Percentiles rank a stretch among this genome's conserved stretches.
These are phyloP conservation scores for Umimayanthus chanpuru DNA, from an alignment of 92 coral and sea anemone species.

Conservation along the genomic window DNA sequence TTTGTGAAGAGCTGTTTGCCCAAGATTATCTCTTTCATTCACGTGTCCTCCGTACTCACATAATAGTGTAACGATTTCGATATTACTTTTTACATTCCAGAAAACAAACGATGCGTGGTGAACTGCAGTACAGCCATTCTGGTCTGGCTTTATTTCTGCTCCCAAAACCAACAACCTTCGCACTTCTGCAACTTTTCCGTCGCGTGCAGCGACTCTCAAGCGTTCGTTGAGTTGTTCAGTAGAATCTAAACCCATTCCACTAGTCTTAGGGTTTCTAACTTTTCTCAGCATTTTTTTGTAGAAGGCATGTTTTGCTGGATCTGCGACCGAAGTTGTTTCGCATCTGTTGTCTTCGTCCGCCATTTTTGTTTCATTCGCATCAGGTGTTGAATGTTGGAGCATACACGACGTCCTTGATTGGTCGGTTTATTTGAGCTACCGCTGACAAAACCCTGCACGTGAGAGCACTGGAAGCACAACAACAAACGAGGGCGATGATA, in stretches of 20 bases:
- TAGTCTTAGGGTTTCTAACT: background rate
- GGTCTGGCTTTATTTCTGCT: constrained; percentile 18
- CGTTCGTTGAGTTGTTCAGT: constrained; percentile 20
- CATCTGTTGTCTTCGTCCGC: background rate
- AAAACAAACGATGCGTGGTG: constrained; percentile 25
- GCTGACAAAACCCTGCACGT: background rate
- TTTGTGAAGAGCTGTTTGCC: constrained; percentile 26
- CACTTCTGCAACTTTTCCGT: constrained; percentile 27
- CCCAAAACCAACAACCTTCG: constrained; percentile 19
- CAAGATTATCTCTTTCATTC: constrained; percentile 7
- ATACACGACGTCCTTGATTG: constrained; percentile 4
- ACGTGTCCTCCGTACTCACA: constrained; percentile 12
- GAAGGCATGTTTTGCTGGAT: constrained; percentile 15
- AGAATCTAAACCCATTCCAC: background rate
- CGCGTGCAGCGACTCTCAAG: constrained; percentile 21
- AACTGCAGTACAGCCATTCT: constrained; percentile 26
- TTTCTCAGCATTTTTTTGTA: constrained; percentile 29
- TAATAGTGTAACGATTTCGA: background rate
- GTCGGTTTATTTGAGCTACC: background rate
- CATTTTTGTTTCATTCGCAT: background rate
- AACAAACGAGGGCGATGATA: background rate
- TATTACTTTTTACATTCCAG: constrained; percentile 27
- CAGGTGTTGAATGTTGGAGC: background rate
- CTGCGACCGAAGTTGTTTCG: background rate
- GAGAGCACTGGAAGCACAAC: background rate